Evolutionary conservation across 2,113 vertebrate species (phyloP).

Genomic region (Perca schrenkii): DNA sequence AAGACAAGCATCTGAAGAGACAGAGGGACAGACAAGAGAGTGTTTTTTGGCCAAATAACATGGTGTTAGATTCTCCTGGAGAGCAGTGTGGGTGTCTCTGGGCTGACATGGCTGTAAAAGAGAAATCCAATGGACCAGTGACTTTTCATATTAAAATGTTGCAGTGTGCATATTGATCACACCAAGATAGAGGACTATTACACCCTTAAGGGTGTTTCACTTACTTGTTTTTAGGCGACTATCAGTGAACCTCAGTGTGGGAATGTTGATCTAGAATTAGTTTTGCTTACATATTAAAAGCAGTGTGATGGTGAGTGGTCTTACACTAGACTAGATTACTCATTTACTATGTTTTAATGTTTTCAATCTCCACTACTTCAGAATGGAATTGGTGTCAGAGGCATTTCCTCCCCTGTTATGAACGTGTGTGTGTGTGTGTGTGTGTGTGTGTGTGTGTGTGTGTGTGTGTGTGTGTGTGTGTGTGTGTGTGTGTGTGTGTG

Average conservation of each 20-base stretch:
- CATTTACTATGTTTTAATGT: conserved; percentile 32
- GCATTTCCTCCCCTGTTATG: conserved; percentile 51
- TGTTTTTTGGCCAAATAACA: conserved; percentile 52
- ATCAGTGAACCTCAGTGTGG: conserved; percentile 48
- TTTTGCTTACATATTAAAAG: conserved; percentile 51
- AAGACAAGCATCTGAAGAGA: conserved; percentile 30
- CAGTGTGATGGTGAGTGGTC: conserved; percentile 28
- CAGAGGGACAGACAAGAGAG: conserved; percentile 13
- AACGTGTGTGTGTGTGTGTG: conserved; percentile 21
- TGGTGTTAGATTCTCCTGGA: conserved; percentile 52
- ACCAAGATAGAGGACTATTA: conserved; percentile 35
- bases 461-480: conserved; percentile 14
- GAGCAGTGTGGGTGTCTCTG: conserved; percentile 49
- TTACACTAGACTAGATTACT: conserved; percentile 39
- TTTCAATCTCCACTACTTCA: conserved; percentile 34
- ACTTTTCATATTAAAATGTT: conserved; percentile 66
- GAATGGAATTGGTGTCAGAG: conserved; percentile 42
- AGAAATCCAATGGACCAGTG: conserved; percentile 62
- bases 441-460: background rate
- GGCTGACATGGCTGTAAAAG: conserved; percentile 53
- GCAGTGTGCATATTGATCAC: conserved; percentile 62
- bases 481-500: background rate
- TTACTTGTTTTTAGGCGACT: conserved; percentile 31
- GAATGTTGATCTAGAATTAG: conserved; percentile 49
- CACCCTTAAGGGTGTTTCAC: conserved; percentile 31